These are phyloP conservation scores for Odontamblyopus lacepedii DNA, from an alignment of 2,797 vertebrate genomes.

Conservation along the genomic window DNA sequence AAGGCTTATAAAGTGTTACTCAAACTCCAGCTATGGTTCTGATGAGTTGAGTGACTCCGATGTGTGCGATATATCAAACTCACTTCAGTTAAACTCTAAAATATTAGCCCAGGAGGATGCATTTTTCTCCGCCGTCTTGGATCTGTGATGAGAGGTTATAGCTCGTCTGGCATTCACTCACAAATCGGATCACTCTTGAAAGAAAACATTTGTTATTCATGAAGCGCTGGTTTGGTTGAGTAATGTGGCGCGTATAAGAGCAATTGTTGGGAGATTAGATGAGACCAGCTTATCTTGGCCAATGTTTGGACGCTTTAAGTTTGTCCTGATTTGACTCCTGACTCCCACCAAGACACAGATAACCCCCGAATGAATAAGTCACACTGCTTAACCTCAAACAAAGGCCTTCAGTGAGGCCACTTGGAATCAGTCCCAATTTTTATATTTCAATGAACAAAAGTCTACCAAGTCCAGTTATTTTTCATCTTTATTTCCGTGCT, in stretches of 20 bases:
- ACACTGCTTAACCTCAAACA: constrained; percentile 4
- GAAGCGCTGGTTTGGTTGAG: constrained; percentile 17
- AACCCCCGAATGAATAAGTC: constrained; percentile 7
- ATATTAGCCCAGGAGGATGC: constrained; percentile 27
- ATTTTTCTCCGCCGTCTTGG: constrained; percentile 31
- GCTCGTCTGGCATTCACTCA: constrained; percentile 24
- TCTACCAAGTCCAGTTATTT: not conserved
- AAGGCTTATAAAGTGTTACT: no score
- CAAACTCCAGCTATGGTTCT: no score
- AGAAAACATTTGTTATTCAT: not conserved
- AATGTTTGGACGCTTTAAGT: constrained; percentile 7
- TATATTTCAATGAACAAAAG: not conserved
- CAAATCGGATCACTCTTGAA: constrained; percentile 9
- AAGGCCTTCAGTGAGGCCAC: constrained; percentile 1
- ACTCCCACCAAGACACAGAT: constrained; percentile 9
- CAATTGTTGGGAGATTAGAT: not conserved
- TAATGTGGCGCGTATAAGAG: constrained; percentile 4
- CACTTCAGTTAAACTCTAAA: constrained; percentile 36
- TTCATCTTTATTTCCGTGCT: no score
- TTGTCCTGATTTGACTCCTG: constrained; percentile 8
- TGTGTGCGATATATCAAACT: not conserved
- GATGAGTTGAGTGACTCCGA: no score
- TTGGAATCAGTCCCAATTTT: not conserved
- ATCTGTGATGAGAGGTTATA: constrained; percentile 15
- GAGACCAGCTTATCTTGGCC: constrained; percentile 5